These are phyloP conservation scores for Dicrostonyx torquatus DNA, from an alignment of 2,797 vertebrate genomes.

Conservation along the genomic window DNA sequence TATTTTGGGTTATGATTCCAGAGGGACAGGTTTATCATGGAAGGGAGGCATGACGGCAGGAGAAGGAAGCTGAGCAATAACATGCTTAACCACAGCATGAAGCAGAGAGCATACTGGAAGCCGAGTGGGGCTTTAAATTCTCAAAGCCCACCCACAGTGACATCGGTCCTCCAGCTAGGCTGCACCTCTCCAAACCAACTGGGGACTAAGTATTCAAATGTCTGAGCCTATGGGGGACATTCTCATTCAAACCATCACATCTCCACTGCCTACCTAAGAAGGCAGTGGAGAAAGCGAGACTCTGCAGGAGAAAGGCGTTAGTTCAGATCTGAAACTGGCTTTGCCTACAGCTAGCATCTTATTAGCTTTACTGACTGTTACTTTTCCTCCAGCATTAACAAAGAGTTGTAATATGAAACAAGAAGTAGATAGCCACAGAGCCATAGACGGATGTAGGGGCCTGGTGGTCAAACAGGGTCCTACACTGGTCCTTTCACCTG, in stretches of 20 bases:
- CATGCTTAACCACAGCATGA: background rate
- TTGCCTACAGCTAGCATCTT: constrained; percentile 40
- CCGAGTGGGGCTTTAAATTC: background rate
- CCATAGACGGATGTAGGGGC: background rate
- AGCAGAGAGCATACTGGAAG: background rate
- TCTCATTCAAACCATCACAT: background rate
- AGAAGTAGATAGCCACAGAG: background rate
- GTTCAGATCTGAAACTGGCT: background rate
- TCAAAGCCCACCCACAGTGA: too few species aligned
- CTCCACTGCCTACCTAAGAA: background rate
- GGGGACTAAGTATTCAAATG: background rate
- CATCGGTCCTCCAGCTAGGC: background rate
- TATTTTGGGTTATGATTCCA: background rate
- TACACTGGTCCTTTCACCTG: background rate
- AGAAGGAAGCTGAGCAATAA: background rate
- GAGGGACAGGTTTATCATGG: background rate
- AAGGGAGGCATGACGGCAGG: background rate
- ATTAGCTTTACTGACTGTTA: background rate
- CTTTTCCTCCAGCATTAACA: background rate
- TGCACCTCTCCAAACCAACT: background rate
- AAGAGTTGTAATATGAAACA: background rate
- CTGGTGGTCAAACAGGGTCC: background rate
- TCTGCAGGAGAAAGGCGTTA: background rate
- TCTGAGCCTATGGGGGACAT: background rate
- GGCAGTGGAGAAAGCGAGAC: background rate